A percentile compares a stretch with the other conserved stretches of the same genome.
Conservation (phyloP, 2,888 invertebrate genomes). For the Ctenicera cuprea region DNA sequence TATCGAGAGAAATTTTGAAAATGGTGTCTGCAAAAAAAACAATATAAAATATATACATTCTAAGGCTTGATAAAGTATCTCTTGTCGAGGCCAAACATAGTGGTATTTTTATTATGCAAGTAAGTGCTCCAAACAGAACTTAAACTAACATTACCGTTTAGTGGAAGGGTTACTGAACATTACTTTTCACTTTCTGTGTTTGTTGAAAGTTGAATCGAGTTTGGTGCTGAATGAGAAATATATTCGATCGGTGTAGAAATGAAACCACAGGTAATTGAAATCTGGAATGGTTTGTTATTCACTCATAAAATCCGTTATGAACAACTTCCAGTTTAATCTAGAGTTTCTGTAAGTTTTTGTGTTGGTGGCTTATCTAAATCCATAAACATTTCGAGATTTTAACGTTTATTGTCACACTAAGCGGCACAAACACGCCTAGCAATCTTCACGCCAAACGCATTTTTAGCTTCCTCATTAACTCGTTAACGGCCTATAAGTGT, state of each 20-base stretch:
- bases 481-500: slow-evolving; percentile 26
- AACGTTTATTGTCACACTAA: slow-evolving; percentile 13
- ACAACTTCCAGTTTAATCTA: slow-evolving; percentile 1
- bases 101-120: not conserved
- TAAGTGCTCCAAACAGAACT: not conserved
- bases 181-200: slow-evolving; percentile 23
- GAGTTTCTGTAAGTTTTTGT: not conserved
- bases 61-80: too few relatives aligned
- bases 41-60: too few relatives aligned
- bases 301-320: not conserved
- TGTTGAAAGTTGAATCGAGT: not conserved
- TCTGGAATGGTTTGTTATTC: not conserved
- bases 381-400: slow-evolving; percentile 17
- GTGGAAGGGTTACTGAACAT: slow-evolving; percentile 5
- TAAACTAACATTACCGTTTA: not conserved
- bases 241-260: not conserved
- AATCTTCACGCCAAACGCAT: slow-evolving; percentile 28
- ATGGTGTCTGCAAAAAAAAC: too few relatives aligned
- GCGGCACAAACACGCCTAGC: slow-evolving; percentile 1
- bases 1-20: too few relatives aligned
- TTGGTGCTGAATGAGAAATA: slow-evolving; percentile 13
- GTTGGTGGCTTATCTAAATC: slow-evolving; percentile 1
- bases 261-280: slow-evolving; percentile 5
- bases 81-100: too few relatives aligned
- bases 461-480: slow-evolving; percentile 34